Evolutionary conservation across 2,888 invertebrate species (phyloP), one percentile per base, ranked within the genome.

Genomic region (Creontiades dilutus): DNA sequence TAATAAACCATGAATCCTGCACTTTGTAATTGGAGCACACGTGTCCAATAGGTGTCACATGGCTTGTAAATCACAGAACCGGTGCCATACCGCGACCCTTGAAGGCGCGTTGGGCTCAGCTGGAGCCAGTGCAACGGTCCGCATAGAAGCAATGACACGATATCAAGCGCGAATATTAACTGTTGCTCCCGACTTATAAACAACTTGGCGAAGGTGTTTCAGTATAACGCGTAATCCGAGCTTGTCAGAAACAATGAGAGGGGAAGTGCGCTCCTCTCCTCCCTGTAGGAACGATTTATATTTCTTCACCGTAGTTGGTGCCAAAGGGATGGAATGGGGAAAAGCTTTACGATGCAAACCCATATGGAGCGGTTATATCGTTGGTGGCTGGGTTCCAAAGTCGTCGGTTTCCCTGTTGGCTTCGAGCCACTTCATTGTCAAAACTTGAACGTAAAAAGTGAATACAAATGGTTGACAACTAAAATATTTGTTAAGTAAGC

Each of bases 161-260:
- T 23, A 68, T 68, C 68, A n/a, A 68, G 68, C 68, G 68, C 68
- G 19, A 68, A 68, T 27, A 68, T 68, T 68, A 68, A 68, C 68
- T 19, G 27, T 2, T 2, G 23, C 68, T 19, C 68, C 19, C 68
- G 68, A 68, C 68, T 19, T 23, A 68, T 68, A 68, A 68, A 68
- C 68, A 68, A 68, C 68, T 23, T 68, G 68, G 68, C 23, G 68
- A 23, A 68, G 37, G 37, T 37, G 37, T 23, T 23, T 19, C 23
- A 37, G 37, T 37, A 37, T 37, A 37, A 37, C 68, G 23, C 11
- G 68, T 68, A 68, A 68, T 27, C 68, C 68, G 68, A 68, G 52
- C 13, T 16, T 52, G 37, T 16, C 52, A 52, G 52, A 19, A 57
- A 68, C 68, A 68, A 68, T 68, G 68, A 12, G 57, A 16, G 68